Conservation (phyloP, 2,113 vertebrate species). For the Collichthys lucidus region DNA sequence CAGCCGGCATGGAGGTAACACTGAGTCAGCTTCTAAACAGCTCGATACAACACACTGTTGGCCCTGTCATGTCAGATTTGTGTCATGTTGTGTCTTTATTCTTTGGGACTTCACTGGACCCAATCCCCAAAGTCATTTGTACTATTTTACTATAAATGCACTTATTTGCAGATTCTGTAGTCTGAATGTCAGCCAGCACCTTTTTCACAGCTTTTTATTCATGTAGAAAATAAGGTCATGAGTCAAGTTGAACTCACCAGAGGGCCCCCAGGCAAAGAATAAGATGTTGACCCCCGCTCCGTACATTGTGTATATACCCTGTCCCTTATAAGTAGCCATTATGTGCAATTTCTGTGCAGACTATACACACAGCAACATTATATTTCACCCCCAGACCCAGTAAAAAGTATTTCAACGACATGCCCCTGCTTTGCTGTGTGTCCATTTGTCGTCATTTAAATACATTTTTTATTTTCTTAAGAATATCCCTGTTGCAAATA, state of each 20-base stretch:
- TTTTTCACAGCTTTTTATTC: neutral
- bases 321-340: neutral
- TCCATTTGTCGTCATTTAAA: neutral
- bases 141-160: neutral
- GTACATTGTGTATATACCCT: neutral
- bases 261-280: neutral
- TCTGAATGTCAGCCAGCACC: neutral
- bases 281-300: neutral
- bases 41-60: neutral
- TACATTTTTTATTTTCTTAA: no score
- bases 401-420: neutral
- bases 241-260: neutral
- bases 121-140: neutral
- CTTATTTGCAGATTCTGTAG: neutral
- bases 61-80: neutral
- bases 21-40: neutral
- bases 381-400: neutral
- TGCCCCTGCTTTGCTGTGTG: neutral
- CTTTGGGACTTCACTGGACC: neutral
- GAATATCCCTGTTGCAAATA: no score
- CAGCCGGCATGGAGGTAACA: constrained; percentile 86
- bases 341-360: neutral
- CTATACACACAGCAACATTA: neutral
- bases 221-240: constrained; percentile 1
- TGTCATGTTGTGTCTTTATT: neutral